Evolutionary conservation across 1,140 invertebrate species (phyloP).

Genomic region (Odontomachus brunneus): DNA sequence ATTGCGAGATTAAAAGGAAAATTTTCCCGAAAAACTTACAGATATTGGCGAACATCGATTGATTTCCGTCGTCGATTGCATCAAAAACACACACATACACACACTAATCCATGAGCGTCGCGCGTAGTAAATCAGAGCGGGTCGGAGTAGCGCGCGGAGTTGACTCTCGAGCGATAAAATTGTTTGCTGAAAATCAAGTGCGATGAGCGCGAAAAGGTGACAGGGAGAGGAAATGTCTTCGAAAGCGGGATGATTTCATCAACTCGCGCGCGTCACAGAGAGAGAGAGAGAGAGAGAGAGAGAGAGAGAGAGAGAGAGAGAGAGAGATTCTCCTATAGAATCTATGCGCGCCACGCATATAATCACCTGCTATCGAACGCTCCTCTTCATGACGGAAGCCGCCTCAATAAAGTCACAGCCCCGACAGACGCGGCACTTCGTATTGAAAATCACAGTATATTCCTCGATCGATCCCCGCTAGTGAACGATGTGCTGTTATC

Average conservation of each 20-base stretch:
- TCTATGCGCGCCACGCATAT: conserved; percentile 7
- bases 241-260: conserved; percentile 50
- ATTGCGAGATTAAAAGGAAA: no score
- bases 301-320: no score
- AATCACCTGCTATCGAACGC: conserved; percentile 33
- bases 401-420: neutral
- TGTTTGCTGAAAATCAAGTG: conserved; percentile 55
- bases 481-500: conserved; percentile 3
- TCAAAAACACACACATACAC: neutral
- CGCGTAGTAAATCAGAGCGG: conserved; percentile 2
- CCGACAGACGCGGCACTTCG: neutral
- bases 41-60: neutral
- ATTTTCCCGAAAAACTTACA: neutral
- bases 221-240: conserved; percentile 28
- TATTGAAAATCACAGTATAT: neutral
- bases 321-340: neutral
- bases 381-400: conserved; percentile 1
- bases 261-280: conserved; percentile 9
- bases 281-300: no score
- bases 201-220: conserved; percentile 28
- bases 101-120: neutral
- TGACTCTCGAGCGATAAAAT: conserved; percentile 68
- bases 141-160: conserved; percentile 24
- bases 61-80: neutral
- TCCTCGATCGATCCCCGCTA: neutral